phyloP scores from a whole-genome alignment of 1,140 invertebrate genomes.

The Rhopalosiphum padi region DNA sequence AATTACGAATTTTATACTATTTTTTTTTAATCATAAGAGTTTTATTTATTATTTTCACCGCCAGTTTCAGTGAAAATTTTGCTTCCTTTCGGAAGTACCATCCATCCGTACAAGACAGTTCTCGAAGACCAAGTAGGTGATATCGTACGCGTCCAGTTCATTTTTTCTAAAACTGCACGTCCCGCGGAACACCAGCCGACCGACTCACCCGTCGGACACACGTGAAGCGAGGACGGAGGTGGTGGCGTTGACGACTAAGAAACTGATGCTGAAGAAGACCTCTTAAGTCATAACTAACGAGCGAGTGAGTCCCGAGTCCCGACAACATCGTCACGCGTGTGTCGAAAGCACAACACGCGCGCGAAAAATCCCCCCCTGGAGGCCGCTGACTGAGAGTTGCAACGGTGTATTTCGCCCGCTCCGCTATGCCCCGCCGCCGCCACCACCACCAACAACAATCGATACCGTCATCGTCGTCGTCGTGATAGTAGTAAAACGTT shows the following conservation, averaged over 20 bases:
- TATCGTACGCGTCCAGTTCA: background rate
- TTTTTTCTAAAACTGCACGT: background rate
- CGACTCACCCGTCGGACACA: background rate
- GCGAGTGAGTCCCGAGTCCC: too few species aligned
- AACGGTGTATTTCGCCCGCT: conserved; percentile 29
- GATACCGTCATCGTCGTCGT: conserved; percentile 28
- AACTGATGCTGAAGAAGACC: background rate
- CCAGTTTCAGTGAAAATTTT: background rate
- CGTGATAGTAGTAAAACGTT: conserved; percentile 54
- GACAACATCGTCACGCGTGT: conserved; percentile 20
- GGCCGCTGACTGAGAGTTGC: background rate
- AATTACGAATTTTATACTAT: background rate
- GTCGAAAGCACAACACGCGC: conserved; percentile 47
- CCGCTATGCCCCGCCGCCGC: background rate
- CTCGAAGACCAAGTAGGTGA: background rate
- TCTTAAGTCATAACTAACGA: background rate
- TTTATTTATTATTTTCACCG: background rate
- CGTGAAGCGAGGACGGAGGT: background rate
- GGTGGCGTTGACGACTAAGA: background rate
- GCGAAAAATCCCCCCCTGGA: conserved; percentile 40
- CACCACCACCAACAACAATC: background rate
- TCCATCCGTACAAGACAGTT: background rate
- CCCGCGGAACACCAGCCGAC: background rate
- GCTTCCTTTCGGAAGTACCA: background rate
- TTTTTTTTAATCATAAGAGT: background rate